Percentiles rank a stretch among this genome's conserved stretches.
Evolutionary conservation across 2,888 invertebrate genomes (phyloP).

Genomic region (Tethea ocularis): DNA sequence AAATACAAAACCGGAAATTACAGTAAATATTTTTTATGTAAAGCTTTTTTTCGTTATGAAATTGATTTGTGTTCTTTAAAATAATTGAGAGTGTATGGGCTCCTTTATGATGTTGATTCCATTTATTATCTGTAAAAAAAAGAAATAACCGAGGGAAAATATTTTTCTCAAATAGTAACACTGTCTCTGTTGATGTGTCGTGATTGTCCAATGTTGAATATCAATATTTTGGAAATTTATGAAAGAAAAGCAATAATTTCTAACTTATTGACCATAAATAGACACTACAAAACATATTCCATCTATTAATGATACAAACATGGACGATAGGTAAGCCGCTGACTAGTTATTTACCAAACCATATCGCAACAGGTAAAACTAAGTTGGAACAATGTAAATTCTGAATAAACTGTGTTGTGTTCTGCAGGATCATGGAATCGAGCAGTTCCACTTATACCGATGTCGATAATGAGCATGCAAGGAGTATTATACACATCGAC

Average conservation of each 20-base stretch:
- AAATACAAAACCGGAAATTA: too few relatives aligned
- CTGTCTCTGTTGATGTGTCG: constrained; percentile 81
- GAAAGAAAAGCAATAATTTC: constrained; percentile 72
- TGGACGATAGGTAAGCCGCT: constrained; percentile 74
- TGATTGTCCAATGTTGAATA: constrained; percentile 77
- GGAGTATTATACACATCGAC: constrained; percentile 91
- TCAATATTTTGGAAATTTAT: constrained; percentile 79
- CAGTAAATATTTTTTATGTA: too few relatives aligned
- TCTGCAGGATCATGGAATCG: constrained; percentile 78
- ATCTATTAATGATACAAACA: constrained; percentile 64
- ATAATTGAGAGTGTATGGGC: too few relatives aligned
- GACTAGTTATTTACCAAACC: constrained; percentile 45
- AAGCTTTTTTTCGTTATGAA: too few relatives aligned
- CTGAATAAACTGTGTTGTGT: constrained; percentile 60
- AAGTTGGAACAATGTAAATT: constrained; percentile 71
- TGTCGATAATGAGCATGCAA: constrained; percentile 81
- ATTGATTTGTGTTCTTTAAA: too few relatives aligned
- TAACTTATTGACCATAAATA: constrained; percentile 57
- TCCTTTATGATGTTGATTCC: background rate
- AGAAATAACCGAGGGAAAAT: constrained; percentile 29
- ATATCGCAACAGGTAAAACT: constrained; percentile 73
- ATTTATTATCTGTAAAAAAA: constrained; percentile 20
- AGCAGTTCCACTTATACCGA: constrained; percentile 70
- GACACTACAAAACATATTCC: constrained; percentile 56
- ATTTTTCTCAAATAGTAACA: constrained; percentile 56